phyloP scores from a whole-genome alignment of 2,888 invertebrate species.

The Amphipoea lucens region DNA sequence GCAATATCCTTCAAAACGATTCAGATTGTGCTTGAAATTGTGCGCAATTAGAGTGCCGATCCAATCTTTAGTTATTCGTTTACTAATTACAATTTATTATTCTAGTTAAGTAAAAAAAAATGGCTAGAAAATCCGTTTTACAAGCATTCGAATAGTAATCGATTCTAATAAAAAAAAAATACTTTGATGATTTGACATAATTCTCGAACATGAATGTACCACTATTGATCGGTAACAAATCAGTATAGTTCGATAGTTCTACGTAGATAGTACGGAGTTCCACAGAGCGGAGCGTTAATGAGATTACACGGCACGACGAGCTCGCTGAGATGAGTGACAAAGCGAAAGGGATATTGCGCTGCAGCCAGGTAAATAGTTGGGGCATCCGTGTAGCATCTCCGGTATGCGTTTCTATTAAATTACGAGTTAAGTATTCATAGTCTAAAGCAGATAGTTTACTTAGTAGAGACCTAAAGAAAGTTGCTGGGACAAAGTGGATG shows the following conservation, averaged over 20 bases:
- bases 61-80: not conserved
- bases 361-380: constrained; percentile 40
- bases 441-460: not conserved
- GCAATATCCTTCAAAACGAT: not conserved
- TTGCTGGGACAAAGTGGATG: too few relatives aligned
- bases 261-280: constrained; percentile 7
- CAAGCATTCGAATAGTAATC: too few relatives aligned
- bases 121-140: not conserved
- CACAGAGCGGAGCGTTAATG: constrained; percentile 40
- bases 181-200: not conserved
- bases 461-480: too few relatives aligned
- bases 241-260: constrained; percentile 25
- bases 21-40: not conserved
- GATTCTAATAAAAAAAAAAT: not conserved
- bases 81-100: not conserved
- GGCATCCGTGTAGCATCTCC: constrained; percentile 13
- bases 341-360: constrained; percentile 44
- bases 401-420: constrained; percentile 7
- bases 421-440: not conserved
- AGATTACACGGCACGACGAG: constrained; percentile 43
- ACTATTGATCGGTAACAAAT: constrained; percentile 15
- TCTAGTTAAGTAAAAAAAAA: not conserved
- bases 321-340: constrained; percentile 42
- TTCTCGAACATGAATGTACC: not conserved
- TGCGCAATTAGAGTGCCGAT: not conserved